Conservation (phyloP, 2,113 vertebrate species). For the Xiphorhynchus elegans region DNA sequence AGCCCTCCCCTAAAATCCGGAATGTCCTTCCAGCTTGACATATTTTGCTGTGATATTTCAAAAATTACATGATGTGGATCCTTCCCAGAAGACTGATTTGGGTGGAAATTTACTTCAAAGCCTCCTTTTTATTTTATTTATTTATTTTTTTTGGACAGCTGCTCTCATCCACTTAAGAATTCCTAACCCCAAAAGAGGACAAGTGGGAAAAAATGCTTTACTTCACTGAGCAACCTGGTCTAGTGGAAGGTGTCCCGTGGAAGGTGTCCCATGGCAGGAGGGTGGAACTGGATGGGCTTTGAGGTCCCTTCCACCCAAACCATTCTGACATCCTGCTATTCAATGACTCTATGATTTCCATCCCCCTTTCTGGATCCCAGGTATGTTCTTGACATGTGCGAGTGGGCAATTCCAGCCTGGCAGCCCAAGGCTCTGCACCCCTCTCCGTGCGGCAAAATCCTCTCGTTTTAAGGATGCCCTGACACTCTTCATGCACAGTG, state of each 20-base stretch:
- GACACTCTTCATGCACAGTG: neutral
- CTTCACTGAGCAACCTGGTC: neutral
- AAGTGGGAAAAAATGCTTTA: neutral
- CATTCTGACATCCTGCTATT: neutral
- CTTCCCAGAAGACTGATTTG: neutral
- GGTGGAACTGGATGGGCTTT: neutral
- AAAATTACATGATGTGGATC: neutral
- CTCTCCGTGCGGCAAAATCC: neutral
- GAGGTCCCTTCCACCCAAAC: neutral
- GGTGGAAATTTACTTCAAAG: neutral
- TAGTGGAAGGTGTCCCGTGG: neutral
- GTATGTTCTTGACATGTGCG: neutral
- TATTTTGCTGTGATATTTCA: neutral
- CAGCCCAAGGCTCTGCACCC: neutral
- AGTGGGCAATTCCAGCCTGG: neutral
- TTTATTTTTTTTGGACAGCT: neutral
- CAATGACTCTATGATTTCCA: neutral
- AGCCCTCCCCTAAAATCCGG: neutral
- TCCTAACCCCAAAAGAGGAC: neutral
- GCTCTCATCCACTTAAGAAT: neutral
- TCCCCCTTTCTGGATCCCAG: neutral
- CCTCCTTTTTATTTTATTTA: neutral
- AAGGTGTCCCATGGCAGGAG: neutral
- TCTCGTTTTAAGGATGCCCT: fast-evolving
- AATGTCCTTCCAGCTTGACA: neutral